These are phyloP conservation scores for Camptogramma bilineatum DNA, from an alignment of 2,888 invertebrate species.

Conservation along the genomic window DNA sequence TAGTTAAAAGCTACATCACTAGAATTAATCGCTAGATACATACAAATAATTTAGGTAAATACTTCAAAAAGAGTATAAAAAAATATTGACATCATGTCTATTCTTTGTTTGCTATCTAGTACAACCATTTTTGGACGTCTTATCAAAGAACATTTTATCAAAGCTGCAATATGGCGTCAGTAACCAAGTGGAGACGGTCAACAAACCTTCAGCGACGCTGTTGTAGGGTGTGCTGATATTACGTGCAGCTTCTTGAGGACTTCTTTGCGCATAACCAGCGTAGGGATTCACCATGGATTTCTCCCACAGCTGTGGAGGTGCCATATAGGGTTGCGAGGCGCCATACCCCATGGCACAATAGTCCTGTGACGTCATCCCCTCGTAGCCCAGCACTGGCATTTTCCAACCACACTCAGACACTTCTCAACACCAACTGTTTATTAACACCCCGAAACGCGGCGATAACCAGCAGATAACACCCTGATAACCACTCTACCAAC, in stretches of 20 bases:
- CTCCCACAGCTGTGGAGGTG: slow-evolving; percentile 67
- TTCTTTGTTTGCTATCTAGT: slow-evolving; percentile 25
- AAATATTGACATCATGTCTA: slow-evolving; percentile 35
- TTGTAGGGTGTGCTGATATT: slow-evolving; percentile 15
- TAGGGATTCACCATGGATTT: slow-evolving; percentile 62
- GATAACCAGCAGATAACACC: slow-evolving; percentile 51
- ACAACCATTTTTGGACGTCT: slow-evolving; percentile 7
- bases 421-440: slow-evolving; percentile 58
- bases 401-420: slow-evolving; percentile 60
- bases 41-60: no score
- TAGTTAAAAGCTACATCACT: no score
- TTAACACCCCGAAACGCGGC: slow-evolving; percentile 50
- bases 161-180: slow-evolving; percentile 9
- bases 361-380: slow-evolving; percentile 72
- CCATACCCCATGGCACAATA: slow-evolving; percentile 67
- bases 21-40: no score
- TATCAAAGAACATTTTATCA: slow-evolving; percentile 11
- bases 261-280: slow-evolving; percentile 57
- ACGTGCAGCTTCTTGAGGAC: slow-evolving; percentile 48
- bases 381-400: slow-evolving; percentile 78
- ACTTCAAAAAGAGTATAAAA: neutral
- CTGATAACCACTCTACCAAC: slow-evolving; percentile 56
- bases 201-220: slow-evolving; percentile 61
- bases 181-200: slow-evolving; percentile 33
- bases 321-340: slow-evolving; percentile 62